Conservation (phyloP, 2,888 invertebrate species). For the Drosophila eohydei region DNA sequence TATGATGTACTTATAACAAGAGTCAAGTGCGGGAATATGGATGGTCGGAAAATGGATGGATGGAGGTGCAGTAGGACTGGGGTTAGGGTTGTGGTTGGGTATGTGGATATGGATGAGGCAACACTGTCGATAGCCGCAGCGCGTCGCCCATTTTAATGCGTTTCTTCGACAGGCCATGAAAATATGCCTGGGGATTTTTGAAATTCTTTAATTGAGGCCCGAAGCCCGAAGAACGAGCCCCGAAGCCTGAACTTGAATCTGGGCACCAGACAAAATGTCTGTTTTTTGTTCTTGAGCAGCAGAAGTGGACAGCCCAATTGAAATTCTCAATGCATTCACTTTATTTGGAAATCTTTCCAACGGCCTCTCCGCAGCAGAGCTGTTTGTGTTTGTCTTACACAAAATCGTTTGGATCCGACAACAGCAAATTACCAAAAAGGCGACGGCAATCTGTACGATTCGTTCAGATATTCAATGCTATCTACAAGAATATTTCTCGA, state of each 20-base stretch:
- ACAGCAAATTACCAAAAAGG: constrained; percentile 22
- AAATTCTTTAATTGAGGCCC: constrained; percentile 77
- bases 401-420: constrained; percentile 1
- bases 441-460: constrained; percentile 58
- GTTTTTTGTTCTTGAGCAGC: constrained; percentile 68
- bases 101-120: constrained; percentile 2
- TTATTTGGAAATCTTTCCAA: constrained; percentile 53
- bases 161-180: constrained; percentile 77
- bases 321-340: constrained; percentile 75
- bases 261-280: constrained; percentile 74
- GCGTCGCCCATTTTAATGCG: constrained; percentile 79
- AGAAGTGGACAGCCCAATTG: constrained; percentile 74
- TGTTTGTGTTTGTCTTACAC: constrained; percentile 12
- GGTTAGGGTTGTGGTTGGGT: not conserved
- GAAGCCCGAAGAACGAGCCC: not conserved
- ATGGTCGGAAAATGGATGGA: constrained; percentile 10
- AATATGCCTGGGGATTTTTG: constrained; percentile 80
- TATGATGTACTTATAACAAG: constrained; percentile 72
- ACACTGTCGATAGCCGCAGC: constrained; percentile 28
- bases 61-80: constrained; percentile 10
- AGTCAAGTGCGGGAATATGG: constrained; percentile 66
- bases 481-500: not conserved
- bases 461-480: not conserved
- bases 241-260: constrained; percentile 36
- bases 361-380: constrained; percentile 15